Evolutionary conservation across 2,797 vertebrate species (phyloP).

Genomic region (Falco columbarius): DNA sequence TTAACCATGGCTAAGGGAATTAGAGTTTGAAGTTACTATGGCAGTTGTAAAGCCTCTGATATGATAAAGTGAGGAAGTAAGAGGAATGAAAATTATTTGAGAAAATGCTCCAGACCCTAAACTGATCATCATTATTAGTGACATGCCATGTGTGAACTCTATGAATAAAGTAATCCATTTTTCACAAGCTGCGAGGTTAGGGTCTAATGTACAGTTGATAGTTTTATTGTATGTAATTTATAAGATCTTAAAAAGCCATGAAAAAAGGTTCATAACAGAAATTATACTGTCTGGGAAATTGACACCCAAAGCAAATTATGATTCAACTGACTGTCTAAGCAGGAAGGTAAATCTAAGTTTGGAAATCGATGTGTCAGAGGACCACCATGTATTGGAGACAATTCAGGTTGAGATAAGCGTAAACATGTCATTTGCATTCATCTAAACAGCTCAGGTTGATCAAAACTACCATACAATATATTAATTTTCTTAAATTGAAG

Average conservation of each 20-base stretch:
- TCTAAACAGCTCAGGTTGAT: not conserved
- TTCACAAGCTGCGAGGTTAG: not conserved
- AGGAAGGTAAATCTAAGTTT: not conserved
- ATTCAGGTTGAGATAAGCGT: not conserved
- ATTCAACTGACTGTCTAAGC: not conserved
- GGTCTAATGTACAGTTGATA: not conserved
- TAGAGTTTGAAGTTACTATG: not conserved
- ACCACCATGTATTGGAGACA: not conserved
- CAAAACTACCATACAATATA: not conserved
- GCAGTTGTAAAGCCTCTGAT: not conserved
- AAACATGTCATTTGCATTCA: not conserved
- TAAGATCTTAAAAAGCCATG: not conserved
- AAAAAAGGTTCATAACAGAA: not conserved
- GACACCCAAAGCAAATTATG: not conserved
- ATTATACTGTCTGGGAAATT: not conserved
- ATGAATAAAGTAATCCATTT: not conserved
- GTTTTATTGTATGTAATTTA: not conserved
- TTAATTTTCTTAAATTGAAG: not conserved
- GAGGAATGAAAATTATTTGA: not conserved
- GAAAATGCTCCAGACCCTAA: constrained; percentile 8
- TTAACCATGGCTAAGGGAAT: constrained; percentile 33
- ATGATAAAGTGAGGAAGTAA: not conserved
- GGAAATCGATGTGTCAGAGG: not conserved
- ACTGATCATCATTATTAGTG: not conserved
- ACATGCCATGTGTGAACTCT: not conserved